A percentile compares a stretch with the other conserved stretches of the same genome.
Evolutionary conservation across 2,113 vertebrate species (phyloP).

Genomic region (Xiphias gladius): DNA sequence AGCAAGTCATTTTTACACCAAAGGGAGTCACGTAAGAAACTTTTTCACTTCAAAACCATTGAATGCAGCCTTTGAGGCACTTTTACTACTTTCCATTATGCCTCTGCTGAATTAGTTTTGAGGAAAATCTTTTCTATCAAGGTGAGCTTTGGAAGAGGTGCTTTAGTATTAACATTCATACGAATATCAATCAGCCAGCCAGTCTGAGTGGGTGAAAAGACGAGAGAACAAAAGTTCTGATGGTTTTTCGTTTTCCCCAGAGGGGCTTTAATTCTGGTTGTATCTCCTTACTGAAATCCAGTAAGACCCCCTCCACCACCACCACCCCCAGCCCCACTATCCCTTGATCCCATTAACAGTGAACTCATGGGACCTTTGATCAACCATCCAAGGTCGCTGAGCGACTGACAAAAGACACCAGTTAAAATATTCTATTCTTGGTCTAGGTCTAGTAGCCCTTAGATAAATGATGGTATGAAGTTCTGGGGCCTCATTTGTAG

Average conservation of each 20-base stretch:
- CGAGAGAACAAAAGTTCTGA: slow-evolving; percentile 40
- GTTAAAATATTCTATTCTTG: slow-evolving; percentile 1
- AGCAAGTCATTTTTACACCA: slow-evolving; percentile 37
- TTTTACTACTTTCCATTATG: slow-evolving; percentile 49
- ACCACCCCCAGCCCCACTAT: slow-evolving; percentile 8
- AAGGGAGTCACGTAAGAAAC: slow-evolving; percentile 35
- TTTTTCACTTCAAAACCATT: slow-evolving; percentile 54
- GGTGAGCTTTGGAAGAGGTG: slow-evolving; percentile 43
- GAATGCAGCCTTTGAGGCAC: slow-evolving; percentile 47
- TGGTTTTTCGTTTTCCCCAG: slow-evolving; percentile 24
- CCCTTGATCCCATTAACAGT: slow-evolving; percentile 59
- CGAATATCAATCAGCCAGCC: slow-evolving; percentile 38
- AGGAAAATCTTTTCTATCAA: slow-evolving; percentile 58
- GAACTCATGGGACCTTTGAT: slow-evolving; percentile 46
- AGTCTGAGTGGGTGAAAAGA: slow-evolving; percentile 35
- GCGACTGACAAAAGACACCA: slow-evolving; percentile 40
- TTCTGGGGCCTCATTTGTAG: neutral
- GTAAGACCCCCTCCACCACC: slow-evolving; percentile 36
- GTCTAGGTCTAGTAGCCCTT: neutral
- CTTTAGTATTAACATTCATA: slow-evolving; percentile 45
- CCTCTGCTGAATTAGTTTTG: slow-evolving; percentile 33
- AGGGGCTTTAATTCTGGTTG: slow-evolving; percentile 36
- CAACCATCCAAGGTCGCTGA: slow-evolving; percentile 60
- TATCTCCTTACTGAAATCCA: slow-evolving; percentile 48
- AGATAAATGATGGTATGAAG: neutral